Percentiles rank a stretch among this genome's conserved stretches.
Conservation (phyloP, 30 jellyfish, hydroid and myxozoan species). For the Clytia hemisphaerica region DNA sequence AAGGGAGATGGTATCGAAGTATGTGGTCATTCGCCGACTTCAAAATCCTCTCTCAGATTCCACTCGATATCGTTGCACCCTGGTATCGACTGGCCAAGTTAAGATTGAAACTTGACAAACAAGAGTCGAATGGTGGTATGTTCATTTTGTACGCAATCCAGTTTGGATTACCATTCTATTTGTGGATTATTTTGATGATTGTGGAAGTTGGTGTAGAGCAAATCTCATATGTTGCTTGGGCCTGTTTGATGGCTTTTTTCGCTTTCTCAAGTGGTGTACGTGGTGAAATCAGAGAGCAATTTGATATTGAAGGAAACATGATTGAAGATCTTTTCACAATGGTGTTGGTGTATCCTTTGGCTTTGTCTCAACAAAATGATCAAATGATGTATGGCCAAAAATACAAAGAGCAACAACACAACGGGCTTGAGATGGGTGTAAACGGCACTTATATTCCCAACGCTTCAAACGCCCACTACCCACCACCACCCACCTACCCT, state of each 20-base stretch:
- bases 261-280: conserved; percentile 72
- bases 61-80: conserved; percentile 45
- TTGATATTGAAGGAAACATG: conserved; percentile 78
- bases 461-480: too few relatives aligned
- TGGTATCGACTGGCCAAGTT: conserved; percentile 73
- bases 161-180: conserved; percentile 47
- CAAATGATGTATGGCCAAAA: conserved; percentile 40
- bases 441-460: too few relatives aligned
- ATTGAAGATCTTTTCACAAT: conserved; percentile 77
- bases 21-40: conserved; percentile 31
- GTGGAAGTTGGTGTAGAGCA: conserved; percentile 50
- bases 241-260: conserved; percentile 50
- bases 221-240: conserved; percentile 75
- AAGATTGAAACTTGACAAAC: conserved; percentile 43
- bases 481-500: too few relatives aligned
- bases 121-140: background rate
- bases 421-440: background rate
- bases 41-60: background rate
- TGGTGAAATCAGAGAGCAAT: conserved; percentile 56
- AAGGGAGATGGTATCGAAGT: conserved; percentile 44
- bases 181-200: conserved; percentile 70
- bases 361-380: conserved; percentile 63
- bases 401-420: background rate
- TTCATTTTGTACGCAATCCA: conserved; percentile 28
- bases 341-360: conserved; percentile 73